Evolutionary conservation across 1,140 invertebrate genomes (phyloP).

Genomic region (Lucilia sericata): DNA sequence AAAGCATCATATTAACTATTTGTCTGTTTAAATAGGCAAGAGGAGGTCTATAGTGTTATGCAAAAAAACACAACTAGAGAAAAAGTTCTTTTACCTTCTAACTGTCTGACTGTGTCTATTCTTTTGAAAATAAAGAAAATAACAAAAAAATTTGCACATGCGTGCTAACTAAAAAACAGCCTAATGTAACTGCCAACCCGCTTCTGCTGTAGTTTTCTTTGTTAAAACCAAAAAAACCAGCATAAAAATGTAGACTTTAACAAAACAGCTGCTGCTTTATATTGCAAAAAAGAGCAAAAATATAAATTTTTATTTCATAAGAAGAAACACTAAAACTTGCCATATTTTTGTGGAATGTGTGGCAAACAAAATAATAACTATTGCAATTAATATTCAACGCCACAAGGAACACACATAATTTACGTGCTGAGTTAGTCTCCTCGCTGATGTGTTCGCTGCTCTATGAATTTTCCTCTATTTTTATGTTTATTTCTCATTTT

Average conservation of each 20-base stretch:
- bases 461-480: conserved; percentile 23
- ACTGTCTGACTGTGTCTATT: not conserved
- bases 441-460: conserved; percentile 51
- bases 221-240: not conserved
- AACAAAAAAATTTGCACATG: not conserved
- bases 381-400: conserved; percentile 68
- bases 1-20: not conserved
- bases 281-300: not conserved
- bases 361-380: conserved; percentile 47
- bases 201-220: no score
- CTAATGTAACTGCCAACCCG: not conserved
- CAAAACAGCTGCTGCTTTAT: not conserved
- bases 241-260: not conserved
- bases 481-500: not conserved
- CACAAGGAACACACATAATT: conserved; percentile 68
- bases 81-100: not conserved
- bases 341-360: not conserved
- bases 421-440: conserved; percentile 67
- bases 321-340: not conserved
- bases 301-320: not conserved
- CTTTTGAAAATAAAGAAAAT: not conserved
- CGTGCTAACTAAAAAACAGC: not conserved
- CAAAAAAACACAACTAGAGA: no score
- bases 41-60: no score
- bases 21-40: no score